A percentile compares a stretch with the other conserved stretches of the same genome.
These are phyloP conservation scores for Coptodon rendalli DNA, from an alignment of 2,113 vertebrate genomes.

Conservation along the genomic window DNA sequence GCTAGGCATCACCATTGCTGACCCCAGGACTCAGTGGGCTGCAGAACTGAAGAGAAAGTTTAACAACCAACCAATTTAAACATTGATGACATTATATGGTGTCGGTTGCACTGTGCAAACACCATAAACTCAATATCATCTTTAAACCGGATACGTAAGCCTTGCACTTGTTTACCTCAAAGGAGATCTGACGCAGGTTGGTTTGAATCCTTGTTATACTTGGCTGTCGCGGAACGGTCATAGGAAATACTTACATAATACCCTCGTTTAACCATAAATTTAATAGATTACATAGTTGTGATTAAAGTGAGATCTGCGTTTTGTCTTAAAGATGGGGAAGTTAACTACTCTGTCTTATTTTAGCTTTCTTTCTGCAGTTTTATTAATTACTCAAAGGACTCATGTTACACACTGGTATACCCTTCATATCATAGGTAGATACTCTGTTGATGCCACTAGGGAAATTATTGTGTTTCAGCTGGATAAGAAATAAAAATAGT, in stretches of 20 bases:
- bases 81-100: neutral
- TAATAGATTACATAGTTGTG: neutral
- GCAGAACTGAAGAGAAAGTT: neutral
- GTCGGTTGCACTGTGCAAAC: neutral
- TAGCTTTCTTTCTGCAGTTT: rapidly evolving
- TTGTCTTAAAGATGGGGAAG: neutral
- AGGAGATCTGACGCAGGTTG: neutral
- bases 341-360: rapidly evolving
- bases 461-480: neutral
- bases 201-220: neutral
- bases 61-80: neutral
- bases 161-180: neutral
- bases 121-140: neutral
- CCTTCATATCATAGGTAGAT: neutral
- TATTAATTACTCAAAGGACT: neutral
- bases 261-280: neutral
- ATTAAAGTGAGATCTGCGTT: neutral
- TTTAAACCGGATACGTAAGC: neutral
- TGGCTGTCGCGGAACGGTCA: rapidly evolving
- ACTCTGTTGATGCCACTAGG: neutral
- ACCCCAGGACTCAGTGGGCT: neutral
- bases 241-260: neutral
- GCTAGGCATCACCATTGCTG: neutral
- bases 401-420: neutral
- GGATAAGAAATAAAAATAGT: neutral